Percentiles rank a stretch among this genome's conserved stretches.
Conservation (phyloP, 1,140 invertebrate species). For the Rhagoletis pomonella region DNA sequence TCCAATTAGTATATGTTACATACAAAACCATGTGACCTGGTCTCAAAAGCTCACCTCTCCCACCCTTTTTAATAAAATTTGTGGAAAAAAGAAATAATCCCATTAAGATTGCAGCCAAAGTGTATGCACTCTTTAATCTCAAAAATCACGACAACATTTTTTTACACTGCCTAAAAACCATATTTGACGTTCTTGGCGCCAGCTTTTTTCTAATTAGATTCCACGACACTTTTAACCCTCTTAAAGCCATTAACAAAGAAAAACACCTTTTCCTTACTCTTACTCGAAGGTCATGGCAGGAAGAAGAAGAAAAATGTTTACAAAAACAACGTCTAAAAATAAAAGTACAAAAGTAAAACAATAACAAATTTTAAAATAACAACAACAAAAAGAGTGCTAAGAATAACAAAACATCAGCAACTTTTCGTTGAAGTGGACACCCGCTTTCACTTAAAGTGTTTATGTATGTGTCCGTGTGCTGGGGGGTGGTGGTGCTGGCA, state of each 20-base stretch:
- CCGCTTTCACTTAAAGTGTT: not conserved
- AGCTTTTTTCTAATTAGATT: constrained; percentile 53
- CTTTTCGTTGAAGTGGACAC: constrained; percentile 29
- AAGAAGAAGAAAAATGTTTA: not conserved
- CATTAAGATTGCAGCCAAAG: not conserved
- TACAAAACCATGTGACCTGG: too few relatives aligned
- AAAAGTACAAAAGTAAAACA: constrained; percentile 16
- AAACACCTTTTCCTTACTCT: constrained; percentile 9
- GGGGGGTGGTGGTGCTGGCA: constrained; percentile 8
- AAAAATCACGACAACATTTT: not conserved
- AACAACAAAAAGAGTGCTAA: constrained; percentile 11
- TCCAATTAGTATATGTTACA: too few relatives aligned
- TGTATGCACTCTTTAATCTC: not conserved
- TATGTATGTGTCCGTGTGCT: not conserved
- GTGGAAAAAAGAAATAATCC: not conserved
- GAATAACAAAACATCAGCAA: constrained; percentile 41
- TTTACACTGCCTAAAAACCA: not conserved
- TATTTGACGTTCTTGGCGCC: not conserved
- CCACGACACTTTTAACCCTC: constrained; percentile 52
- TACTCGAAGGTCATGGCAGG: not conserved
- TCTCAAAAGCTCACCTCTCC: not conserved
- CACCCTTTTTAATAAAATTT: too few relatives aligned
- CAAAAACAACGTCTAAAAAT: constrained; percentile 31
- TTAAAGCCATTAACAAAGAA: constrained; percentile 55
- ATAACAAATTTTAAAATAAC: constrained; percentile 13